Base-by-base conservation (phyloP, 2,888 invertebrate genomes). In the Meta bourneti region DNA sequence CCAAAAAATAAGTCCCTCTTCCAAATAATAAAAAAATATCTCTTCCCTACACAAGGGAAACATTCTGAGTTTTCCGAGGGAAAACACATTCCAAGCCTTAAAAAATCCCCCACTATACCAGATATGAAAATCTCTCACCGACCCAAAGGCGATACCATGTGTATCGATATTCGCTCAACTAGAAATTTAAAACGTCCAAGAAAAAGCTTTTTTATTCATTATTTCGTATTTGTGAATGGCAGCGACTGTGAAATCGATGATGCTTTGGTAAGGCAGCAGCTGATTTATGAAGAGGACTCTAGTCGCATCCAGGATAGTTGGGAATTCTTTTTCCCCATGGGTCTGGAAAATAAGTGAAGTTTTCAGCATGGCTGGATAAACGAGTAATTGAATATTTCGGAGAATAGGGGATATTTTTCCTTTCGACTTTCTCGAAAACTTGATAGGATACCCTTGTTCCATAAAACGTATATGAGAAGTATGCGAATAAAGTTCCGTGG, bases 361-460 rank as follows among this genome's bases (percentile, higher is more conserved):
- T 84, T 74, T 84, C 49, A 74, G 34, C 74, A 20, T 34, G 74
- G 52, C n/a, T 61, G 34, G 54, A 51, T 7, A 54, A 54, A 72
- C 72, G 72, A 74, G 74, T 84, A 84, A 84, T 84, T 84, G 74
- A 84, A 84, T 84, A 84, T 84, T 84, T 74, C 83, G 52, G 52
- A 49, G 83, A 52, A 20, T 19, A 49, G 52, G 52, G 52, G 2
- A n/a, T 34, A 54, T 61, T 84, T 84, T 83, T 84, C 54, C 11
- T 72, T 19, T 34, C 34, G 1, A 34, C 34, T 34, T 34, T 13
- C n/a, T 84, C 61, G 83, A 72, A 52, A 75, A 34, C 16, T 20
- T 84, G 83, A 83, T 83, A 74, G 74, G 54, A 83, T 61, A 83
- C 54, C 72, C 52, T 78, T 84, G 54, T 84, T 34, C 61, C 54